These are phyloP conservation scores for Myathropa florea DNA, from an alignment of 2,888 invertebrate species.

Conservation along the genomic window DNA sequence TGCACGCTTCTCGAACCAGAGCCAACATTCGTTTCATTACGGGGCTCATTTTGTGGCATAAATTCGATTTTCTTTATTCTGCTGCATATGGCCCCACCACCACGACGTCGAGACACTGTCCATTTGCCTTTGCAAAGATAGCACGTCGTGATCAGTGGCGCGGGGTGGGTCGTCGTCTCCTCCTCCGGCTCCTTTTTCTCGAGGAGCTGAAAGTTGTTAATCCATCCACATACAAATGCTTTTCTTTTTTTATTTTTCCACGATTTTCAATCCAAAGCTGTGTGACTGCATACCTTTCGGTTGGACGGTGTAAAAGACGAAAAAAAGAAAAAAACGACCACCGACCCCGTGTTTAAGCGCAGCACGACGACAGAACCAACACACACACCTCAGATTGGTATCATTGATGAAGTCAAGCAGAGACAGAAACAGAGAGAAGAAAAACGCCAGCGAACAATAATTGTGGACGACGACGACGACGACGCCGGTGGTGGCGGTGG, in stretches of 20 bases:
- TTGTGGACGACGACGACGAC: conserved; percentile 43
- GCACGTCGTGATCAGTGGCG: conserved; percentile 60
- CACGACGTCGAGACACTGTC: background rate
- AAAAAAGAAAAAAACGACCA: conserved; percentile 2
- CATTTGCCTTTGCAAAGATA: conserved; percentile 37
- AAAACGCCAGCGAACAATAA: conserved; percentile 60
- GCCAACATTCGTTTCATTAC: conserved; percentile 66
- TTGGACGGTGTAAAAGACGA: conserved; percentile 1
- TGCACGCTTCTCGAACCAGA: background rate
- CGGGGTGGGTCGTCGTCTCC: conserved; percentile 35
- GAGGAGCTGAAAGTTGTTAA: conserved; percentile 46
- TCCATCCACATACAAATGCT: background rate
- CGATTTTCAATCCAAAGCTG: conserved; percentile 65
- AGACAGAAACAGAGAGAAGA: conserved; percentile 20
- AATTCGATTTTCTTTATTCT: background rate
- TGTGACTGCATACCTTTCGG: conserved; percentile 65
- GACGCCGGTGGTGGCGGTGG: too few relatives aligned
- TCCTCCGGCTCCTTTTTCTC: conserved; percentile 26
- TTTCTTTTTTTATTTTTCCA: conserved; percentile 42
- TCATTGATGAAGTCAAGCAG: conserved; percentile 62
- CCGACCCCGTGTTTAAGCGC: conserved; percentile 54
- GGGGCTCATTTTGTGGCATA: conserved; percentile 55
- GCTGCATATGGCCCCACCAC: background rate
- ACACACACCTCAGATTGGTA: conserved; percentile 58
- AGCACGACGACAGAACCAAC: background rate